Conservation (phyloP, 2,797 vertebrate species). For the Gymnodraco acuticeps region DNA sequence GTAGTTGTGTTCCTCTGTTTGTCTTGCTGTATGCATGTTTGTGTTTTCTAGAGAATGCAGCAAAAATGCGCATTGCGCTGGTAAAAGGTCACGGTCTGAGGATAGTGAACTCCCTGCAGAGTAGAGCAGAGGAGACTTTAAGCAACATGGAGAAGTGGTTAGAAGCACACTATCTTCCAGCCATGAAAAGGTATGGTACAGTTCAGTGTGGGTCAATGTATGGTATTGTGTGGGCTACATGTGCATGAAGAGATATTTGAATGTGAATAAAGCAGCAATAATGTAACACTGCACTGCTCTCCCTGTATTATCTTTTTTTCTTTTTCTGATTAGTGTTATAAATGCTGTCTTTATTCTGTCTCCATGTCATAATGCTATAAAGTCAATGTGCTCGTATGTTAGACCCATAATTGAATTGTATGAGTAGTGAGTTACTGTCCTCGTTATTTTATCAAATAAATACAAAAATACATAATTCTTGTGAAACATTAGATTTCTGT, state of each 20-base stretch:
- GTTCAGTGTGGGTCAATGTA: too few species aligned
- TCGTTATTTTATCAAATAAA: not conserved
- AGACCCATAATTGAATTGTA: not conserved
- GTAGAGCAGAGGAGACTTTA: constrained; percentile 79
- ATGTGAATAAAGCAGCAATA: constrained; percentile 14
- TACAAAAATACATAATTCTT: constrained; percentile 1
- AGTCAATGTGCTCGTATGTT: not conserved
- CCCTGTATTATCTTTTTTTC: not conserved
- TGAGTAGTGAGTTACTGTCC: not conserved
- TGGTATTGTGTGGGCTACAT: not conserved
- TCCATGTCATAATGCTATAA: not conserved
- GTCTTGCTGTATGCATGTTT: constrained; percentile 11
- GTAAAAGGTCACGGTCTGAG: constrained; percentile 86
- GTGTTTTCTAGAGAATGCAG: constrained; percentile 78
- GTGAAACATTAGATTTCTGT: not conserved
- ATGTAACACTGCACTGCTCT: not conserved
- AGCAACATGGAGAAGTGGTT: constrained; percentile 88
- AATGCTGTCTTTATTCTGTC: constrained; percentile 7
- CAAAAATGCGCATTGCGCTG: constrained; percentile 85
- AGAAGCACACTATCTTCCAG: constrained; percentile 83
- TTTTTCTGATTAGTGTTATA: not conserved
- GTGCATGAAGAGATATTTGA: not conserved
- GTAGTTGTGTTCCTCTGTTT: constrained; percentile 28
- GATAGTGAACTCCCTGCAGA: constrained; percentile 82
- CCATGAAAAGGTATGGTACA: constrained; percentile 89